Evolutionary conservation across 2,797 vertebrate species (phyloP), one percentile per base, ranked within the genome.

Genomic region (Phalloptychus januarius): DNA sequence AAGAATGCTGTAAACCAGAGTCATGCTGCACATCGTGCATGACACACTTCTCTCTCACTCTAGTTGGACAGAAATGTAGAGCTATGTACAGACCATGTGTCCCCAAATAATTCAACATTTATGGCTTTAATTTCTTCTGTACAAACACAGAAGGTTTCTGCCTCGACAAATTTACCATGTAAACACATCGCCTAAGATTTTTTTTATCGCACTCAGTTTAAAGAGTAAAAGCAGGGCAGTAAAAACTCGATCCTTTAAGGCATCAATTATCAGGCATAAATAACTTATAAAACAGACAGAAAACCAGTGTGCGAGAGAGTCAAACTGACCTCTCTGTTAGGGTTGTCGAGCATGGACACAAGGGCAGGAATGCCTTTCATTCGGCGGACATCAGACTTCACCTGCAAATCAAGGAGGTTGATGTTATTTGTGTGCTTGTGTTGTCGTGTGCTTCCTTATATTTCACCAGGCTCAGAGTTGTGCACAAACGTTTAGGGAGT

Each of bases 301-400:
- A 63, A 33, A 33, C 61, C 7, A 20, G 33, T 20, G 5, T 16
- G 15, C 3, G 33, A n/a, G 40, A 7, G 42, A 0, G 25, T 3
- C 4, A 76, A 81, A 90, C 92, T 11, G 40, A 99, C 98, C 91
- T 98, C 97, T 82, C 96, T 98, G 91, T 97, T 97, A 78, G 98
- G 97, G 88, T 96, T 98, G 87, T 99, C 98, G 25, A 99, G 93
- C 93, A 99, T 93, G 3, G 95, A 96, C 81, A 99, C 98, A 23
- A 99, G 93, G 0, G 97, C 95, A 0, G 98, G 98, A 80, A 99
- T 98, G 70, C 98, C 98, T 93, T 99, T 99, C 83, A 99, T 79
- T 44, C 95, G 93, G 71, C 95, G 94, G 40, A 96, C 94, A 1
- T 96, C 95, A 20, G 94, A 89, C 80, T 96, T 96, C 72, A 96